Evolutionary conservation across 1,140 invertebrate genomes (phyloP).

Genomic region (Gryllus bimaculatus): DNA sequence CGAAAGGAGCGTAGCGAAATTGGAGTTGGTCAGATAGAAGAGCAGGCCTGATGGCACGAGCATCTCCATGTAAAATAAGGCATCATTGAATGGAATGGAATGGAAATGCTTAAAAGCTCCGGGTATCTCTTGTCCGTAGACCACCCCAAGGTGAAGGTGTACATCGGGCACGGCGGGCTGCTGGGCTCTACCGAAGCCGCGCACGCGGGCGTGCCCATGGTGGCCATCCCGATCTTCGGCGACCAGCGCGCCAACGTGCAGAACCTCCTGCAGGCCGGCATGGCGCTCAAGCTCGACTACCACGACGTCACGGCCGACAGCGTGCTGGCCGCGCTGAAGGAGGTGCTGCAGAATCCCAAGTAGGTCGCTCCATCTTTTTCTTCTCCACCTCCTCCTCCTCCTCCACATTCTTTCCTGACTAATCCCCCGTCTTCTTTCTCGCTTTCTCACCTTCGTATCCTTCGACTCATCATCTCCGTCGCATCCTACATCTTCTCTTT

Average conservation of each 20-base stretch:
- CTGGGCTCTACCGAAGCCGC: slow-evolving; percentile 34
- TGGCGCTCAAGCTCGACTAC: slow-evolving; percentile 32
- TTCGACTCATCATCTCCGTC: no score
- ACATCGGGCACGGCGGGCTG: slow-evolving; percentile 38
- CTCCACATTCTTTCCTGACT: no score
- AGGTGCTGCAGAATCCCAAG: neutral
- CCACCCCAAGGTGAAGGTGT: slow-evolving; percentile 31
- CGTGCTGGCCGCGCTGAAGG: neutral
- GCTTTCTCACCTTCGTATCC: no score
- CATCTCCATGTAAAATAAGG: no score
- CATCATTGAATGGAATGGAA: no score
- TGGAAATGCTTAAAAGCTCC: no score
- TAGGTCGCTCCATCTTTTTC: neutral
- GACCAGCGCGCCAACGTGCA: slow-evolving; percentile 21
- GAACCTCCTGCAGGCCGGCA: slow-evolving; percentile 26
- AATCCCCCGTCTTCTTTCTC: no score
- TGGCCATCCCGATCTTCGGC: slow-evolving; percentile 31
- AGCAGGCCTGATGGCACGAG: no score
- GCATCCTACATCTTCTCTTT: no score
- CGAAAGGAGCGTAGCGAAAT: no score
- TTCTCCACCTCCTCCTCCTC: no score
- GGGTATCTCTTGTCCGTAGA: slow-evolving; percentile 17
- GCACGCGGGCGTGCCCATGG: slow-evolving; percentile 33
- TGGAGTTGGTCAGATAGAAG: no score
- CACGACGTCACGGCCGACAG: slow-evolving; percentile 30